Evolutionary conservation across 2,888 invertebrate species (phyloP), one percentile per base, ranked within the genome.

Genomic region (Bedellia somnulentella): DNA sequence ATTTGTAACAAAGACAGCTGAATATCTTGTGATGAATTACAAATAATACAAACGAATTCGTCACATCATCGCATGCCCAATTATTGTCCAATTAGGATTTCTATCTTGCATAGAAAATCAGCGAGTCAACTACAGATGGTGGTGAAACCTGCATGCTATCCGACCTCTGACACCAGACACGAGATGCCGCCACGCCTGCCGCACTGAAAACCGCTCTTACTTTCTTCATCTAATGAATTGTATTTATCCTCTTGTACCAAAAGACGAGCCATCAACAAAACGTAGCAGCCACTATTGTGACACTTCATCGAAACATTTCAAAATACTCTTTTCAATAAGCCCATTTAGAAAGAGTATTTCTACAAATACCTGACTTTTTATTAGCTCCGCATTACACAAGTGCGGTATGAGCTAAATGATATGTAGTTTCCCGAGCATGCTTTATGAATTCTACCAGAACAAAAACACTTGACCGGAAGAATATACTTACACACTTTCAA

Each of bases 151-250:
- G 49, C 46, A 52, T 48, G 54, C 56, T 47, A 50, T 37, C 25
- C 53, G 57, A 70, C 61, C 71, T 67, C 46, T 71, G 70, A 60
- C 63, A 60, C 52, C 45, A 43, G 53, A 59, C 50, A 39, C 54
- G 67, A 70, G 53, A 70, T 67, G 68, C 66, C 59, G 42, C 56
- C 46, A n/a, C 40, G 47, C 47, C 58, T 64, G 67, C 63, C 67
- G 61, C 60, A 64, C 49, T 54, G 52, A 56, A 58, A 27, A 25
- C 16, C 51, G 52, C 62, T 63, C 55, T 62, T 60, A 61, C 63
- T 68, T 68, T 67, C 61, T 55, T 46, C 63, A 62, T 57, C 59
- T 46, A 53, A 57, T 51, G 48, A 58, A 62, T 57, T 55, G 38
- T 51, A 53, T 56, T 58, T 54, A 53, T 49, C n/a, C n/a, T n/a